Base-by-base conservation (phyloP, 1,140 invertebrate genomes). In the Lepidotrigona ventralis region DNA sequence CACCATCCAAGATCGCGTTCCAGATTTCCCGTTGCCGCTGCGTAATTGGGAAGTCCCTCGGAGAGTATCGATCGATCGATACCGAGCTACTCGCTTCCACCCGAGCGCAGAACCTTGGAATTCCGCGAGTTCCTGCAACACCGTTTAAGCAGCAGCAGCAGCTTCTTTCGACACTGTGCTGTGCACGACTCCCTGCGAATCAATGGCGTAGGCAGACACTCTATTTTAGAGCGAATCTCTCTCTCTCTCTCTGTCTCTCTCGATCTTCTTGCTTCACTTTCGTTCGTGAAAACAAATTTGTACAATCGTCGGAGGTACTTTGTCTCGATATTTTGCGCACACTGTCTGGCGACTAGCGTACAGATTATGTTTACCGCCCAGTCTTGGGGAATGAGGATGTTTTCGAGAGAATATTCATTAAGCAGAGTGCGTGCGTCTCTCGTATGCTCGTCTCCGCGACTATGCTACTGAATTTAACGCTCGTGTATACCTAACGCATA, bases 71-170 rank as follows among this genome's bases (percentile, higher is more conserved):
- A 79, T 75, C 79, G 81, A 84, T 88, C 86, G 86, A 84, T 88
- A 88, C 79, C 66, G 29, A 64, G 73, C 26, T 23, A 54, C 54
- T 58, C 54, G n/a, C n/a, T n/a, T n/a, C n/a, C n/a, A n/a, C n/a
- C n/a, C n/a, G n/a, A n/a, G n/a, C n/a, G 33, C 5, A 15, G 73
- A 85, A 85, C 86, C 87, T 88, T 88, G 86, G 73, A 83, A 89
- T 90, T 84, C 79, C 79, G 33, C 26, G 68, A 51, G 85, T 89
- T 88, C 82, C 77, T 71, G 81, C 82, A 83, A 84, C 85, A 85
- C 78, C 85, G 79, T 86, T 89, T 68, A 81, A 39, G 80, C 79
- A 87, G 74, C 75, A 76, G 51, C 82, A 58, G 73, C 9, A 79
- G 77, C 68, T 84, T 78, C 86, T 75, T 87, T 87, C 83, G 86